A percentile compares a stretch with the other conserved stretches of the same genome.
Conservation (phyloP, 2,888 invertebrate species). For the Gasteruption jaculator region DNA sequence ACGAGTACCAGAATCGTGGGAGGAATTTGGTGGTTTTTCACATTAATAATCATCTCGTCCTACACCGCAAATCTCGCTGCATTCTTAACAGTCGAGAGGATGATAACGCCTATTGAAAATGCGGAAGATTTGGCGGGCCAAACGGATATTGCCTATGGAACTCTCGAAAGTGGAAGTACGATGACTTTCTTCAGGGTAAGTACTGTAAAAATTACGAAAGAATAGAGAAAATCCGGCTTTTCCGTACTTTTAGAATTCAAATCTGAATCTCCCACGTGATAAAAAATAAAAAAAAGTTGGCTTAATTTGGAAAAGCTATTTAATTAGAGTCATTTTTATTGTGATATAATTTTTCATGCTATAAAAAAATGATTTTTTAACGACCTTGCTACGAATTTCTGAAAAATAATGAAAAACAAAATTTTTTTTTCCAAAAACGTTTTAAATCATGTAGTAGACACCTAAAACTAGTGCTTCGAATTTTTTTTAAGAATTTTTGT, state of each 20-base stretch:
- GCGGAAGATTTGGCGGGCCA: conserved; percentile 81
- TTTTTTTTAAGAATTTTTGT: no score
- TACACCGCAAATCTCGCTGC: conserved; percentile 91
- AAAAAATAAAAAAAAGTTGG: no score
- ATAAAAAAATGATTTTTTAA: background rate
- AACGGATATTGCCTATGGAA: conserved; percentile 80
- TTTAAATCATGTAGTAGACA: no score
- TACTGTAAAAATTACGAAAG: no score
- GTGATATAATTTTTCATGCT: background rate
- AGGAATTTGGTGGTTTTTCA: conserved; percentile 91
- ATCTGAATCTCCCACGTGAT: no score
- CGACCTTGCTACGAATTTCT: no score
- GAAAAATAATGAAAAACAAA: no score
- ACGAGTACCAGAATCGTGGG: conserved; percentile 78
- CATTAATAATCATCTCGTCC: conserved; percentile 83
- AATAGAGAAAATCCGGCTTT: no score
- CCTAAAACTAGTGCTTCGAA: no score
- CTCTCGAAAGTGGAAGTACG: conserved; percentile 77
- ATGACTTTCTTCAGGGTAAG: conserved; percentile 81
- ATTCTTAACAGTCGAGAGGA: conserved; percentile 83
- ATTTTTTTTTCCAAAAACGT: no score
- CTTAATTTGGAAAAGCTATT: no score
- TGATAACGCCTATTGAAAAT: conserved; percentile 82
- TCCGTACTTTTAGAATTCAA: no score
- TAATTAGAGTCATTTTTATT: background rate